Conservation (phyloP, 1,140 invertebrate genomes). For the Drosophila cardini region DNA sequence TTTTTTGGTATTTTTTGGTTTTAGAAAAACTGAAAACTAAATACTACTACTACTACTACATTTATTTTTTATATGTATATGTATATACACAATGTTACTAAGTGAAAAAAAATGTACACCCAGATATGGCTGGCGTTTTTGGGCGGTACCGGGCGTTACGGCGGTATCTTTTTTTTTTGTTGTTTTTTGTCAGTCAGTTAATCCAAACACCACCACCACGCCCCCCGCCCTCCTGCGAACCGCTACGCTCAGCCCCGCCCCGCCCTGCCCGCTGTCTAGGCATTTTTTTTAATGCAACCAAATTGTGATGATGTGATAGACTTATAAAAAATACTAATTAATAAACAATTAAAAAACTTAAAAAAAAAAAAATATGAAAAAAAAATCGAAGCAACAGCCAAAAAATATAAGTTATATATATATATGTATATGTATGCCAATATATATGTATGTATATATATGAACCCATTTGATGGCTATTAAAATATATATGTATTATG, state of each 20-base stretch:
- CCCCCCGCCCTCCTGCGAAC: neutral
- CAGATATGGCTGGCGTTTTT: slow-evolving; percentile 23
- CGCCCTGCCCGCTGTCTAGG: slow-evolving; percentile 14
- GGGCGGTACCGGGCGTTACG: neutral
- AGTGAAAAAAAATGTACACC: slow-evolving; percentile 38
- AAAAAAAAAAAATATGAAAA: slow-evolving; percentile 42
- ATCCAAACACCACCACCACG: neutral
- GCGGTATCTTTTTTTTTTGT: neutral
- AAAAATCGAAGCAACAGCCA: slow-evolving; percentile 39
- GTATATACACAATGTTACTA: slow-evolving; percentile 67
- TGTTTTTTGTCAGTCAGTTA: neutral
- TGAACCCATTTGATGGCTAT: slow-evolving; percentile 61
- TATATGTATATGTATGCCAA: slow-evolving; percentile 48
- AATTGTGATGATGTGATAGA: slow-evolving; percentile 83
- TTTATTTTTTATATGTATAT: slow-evolving; percentile 67
- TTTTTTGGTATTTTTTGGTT: slow-evolving; percentile 26
- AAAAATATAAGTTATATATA: slow-evolving; percentile 62
- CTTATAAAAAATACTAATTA: slow-evolving; percentile 81
- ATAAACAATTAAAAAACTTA: slow-evolving; percentile 68
- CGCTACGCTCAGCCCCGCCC: neutral
- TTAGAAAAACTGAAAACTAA: slow-evolving; percentile 48
- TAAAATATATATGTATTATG: slow-evolving; percentile 76
- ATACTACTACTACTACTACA: slow-evolving; percentile 41
- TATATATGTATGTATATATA: slow-evolving; percentile 45
- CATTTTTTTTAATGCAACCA: slow-evolving; percentile 70